Evolutionary conservation across 2,888 invertebrate species (phyloP), one percentile per base, ranked within the genome.

Genomic region (Muscina levida): DNA sequence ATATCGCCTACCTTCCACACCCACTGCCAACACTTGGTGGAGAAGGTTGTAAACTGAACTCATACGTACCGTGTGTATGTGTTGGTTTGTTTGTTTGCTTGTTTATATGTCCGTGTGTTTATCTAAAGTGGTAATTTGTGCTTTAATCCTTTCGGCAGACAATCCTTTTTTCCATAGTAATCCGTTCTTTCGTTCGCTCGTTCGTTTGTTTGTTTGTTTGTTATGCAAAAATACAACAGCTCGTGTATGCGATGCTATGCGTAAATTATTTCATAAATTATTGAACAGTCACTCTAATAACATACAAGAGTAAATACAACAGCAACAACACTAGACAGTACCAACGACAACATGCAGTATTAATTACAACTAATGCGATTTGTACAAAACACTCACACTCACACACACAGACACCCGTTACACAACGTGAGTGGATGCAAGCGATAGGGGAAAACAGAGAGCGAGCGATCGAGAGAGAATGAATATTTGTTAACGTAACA

Each of bases 341-440:
- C 11, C 15, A 48, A 66, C 26, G 39, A 42, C 42, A 65, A 75
- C 74, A 81, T 77, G 67, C 62, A 75, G 81, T 81, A 81, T 81
- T 81, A 77, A 81, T 81, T 81, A 81, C 81, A 81, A 81, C 74
- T 77, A 81, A 81, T 81, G 77, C 77, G 81, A 81, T 77, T 81
- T 81, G 77, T 51, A 5, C 8, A 56, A 75, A 75, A 81, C 68
- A 68, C 46, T 68, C 53, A 59, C 19, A 59, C n/a, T 6, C 57
- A 31, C 57, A 57, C 6, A 31, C 24, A 56, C 65, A 44, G 6
- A 44, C 31, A 26, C 48, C 24, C 65, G 24, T 24, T 44, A 19
- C 17, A 4, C 31, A 59, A n/a, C 1, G 13, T 31, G 31, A 17
- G 39, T 37, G 11, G n/a, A n/a, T 39, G 59, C 37, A 15, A 6